phyloP scores from a whole-genome alignment of 2,888 invertebrate species.

The Argyresthia goedartella region DNA sequence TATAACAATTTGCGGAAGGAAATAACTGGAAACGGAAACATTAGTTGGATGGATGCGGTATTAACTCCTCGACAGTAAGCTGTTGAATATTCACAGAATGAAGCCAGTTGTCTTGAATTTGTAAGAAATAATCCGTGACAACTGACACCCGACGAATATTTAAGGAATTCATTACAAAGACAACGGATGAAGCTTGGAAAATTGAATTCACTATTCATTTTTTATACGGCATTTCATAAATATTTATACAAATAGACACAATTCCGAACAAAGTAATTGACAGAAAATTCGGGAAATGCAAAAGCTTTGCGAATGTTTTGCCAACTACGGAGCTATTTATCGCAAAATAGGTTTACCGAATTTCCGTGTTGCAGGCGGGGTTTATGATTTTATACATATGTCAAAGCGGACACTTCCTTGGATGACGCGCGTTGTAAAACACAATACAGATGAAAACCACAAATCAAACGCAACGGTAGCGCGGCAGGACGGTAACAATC shows the following conservation, averaged over 20 bases:
- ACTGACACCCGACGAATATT: conserved; percentile 39
- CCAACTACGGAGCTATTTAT: too few species aligned
- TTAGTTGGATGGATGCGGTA: conserved; percentile 28
- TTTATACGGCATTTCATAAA: neutral
- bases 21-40: conserved; percentile 22
- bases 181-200: neutral
- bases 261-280: too few species aligned
- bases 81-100: conserved; percentile 55
- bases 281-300: too few species aligned
- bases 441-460: neutral
- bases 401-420: too few species aligned
- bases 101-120: conserved; percentile 47
- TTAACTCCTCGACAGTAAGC: conserved; percentile 4
- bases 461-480: neutral
- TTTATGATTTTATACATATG: too few species aligned
- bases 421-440: too few species aligned
- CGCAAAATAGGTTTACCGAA: too few species aligned
- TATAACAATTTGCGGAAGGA: too few species aligned
- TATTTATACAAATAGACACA: too few species aligned
- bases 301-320: too few species aligned
- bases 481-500: neutral
- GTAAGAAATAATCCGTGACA: conserved; percentile 45
- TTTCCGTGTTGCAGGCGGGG: too few species aligned
- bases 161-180: conserved; percentile 2
- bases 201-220: neutral